A percentile compares a stretch with the other conserved stretches of the same genome.
Evolutionary conservation across 2,888 invertebrate species (phyloP).

Genomic region (Macaria liturata): DNA sequence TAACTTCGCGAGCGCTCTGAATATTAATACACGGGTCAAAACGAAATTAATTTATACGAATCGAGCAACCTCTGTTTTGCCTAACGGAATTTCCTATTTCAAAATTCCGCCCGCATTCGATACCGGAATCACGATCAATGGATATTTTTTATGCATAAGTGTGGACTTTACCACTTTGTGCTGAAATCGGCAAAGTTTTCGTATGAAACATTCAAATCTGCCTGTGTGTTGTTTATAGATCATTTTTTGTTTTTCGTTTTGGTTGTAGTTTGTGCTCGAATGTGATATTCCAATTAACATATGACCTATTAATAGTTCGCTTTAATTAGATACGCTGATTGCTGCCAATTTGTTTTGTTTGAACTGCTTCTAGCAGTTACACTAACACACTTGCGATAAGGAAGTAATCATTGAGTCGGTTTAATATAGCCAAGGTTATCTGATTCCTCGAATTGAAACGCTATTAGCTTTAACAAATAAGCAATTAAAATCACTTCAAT

Average conservation of each 20-base stretch:
- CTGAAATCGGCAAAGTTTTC: constrained; percentile 5
- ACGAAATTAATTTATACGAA: constrained; percentile 77
- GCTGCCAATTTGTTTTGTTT: too few species aligned
- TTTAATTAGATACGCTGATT: too few species aligned
- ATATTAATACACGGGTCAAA: constrained; percentile 78
- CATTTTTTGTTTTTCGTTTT: too few species aligned
- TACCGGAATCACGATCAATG: constrained; percentile 57
- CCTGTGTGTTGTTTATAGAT: too few species aligned
- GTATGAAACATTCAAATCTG: too few species aligned
- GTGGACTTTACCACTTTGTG: constrained; percentile 19
- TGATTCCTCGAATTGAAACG: constrained; percentile 10
- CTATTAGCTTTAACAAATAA: constrained; percentile 25
- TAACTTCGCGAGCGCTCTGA: constrained; percentile 78
- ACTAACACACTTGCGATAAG: too few species aligned
- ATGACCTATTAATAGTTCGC: too few species aligned
- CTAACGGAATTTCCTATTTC: constrained; percentile 64
- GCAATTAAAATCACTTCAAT: constrained; percentile 33
- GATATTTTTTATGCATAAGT: constrained; percentile 27
- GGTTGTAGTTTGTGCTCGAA: too few species aligned
- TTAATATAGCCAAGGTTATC: constrained; percentile 4
- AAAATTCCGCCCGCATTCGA: constrained; percentile 65
- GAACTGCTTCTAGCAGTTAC: too few species aligned
- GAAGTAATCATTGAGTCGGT: neutral
- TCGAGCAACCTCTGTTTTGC: constrained; percentile 68
- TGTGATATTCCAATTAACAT: too few species aligned